These are phyloP conservation scores for Drosophila anomelani DNA, from an alignment of 2,888 invertebrate species.

Conservation along the genomic window DNA sequence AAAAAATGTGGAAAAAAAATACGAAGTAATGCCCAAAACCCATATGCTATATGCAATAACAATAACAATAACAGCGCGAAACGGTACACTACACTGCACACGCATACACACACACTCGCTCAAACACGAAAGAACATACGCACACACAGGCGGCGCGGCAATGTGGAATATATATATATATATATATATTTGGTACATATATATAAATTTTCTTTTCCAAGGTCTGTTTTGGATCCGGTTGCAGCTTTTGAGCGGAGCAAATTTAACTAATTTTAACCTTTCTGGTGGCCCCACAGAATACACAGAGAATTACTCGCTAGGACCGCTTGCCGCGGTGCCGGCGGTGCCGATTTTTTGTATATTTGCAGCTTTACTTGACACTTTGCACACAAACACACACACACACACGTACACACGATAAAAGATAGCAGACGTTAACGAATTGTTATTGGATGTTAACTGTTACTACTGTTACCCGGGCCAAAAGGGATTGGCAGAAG, in stretches of 20 bases:
- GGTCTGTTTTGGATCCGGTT: constrained; percentile 37
- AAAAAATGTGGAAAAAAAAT: constrained; percentile 18
- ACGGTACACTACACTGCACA: constrained; percentile 21
- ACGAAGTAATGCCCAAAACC: constrained; percentile 12
- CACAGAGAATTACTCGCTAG: constrained; percentile 15
- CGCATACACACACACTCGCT: constrained; percentile 3
- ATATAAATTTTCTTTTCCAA: constrained; percentile 49
- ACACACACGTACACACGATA: constrained; percentile 1
- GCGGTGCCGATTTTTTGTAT: constrained; percentile 5
- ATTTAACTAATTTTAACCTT: constrained; percentile 53
- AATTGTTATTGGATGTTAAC: constrained; percentile 14
- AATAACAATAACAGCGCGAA: constrained; percentile 33
- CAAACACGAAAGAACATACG: constrained; percentile 22
- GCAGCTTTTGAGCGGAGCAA: constrained; percentile 49
- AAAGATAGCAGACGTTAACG: constrained; percentile 15
- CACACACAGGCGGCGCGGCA: constrained; percentile 4
- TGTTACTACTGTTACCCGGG: constrained; percentile 13
- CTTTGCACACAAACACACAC: not conserved
- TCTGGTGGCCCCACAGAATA: constrained; percentile 27
- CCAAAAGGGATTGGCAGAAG: not conserved
- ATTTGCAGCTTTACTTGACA: constrained; percentile 11
- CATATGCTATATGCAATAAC: constrained; percentile 25
- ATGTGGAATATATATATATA: constrained; percentile 47
- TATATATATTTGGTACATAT: not conserved
- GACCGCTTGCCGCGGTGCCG: constrained; percentile 8